phyloP scores from a whole-genome alignment of 2,888 invertebrate genomes.

The Petrolisthes cinctipes region DNA sequence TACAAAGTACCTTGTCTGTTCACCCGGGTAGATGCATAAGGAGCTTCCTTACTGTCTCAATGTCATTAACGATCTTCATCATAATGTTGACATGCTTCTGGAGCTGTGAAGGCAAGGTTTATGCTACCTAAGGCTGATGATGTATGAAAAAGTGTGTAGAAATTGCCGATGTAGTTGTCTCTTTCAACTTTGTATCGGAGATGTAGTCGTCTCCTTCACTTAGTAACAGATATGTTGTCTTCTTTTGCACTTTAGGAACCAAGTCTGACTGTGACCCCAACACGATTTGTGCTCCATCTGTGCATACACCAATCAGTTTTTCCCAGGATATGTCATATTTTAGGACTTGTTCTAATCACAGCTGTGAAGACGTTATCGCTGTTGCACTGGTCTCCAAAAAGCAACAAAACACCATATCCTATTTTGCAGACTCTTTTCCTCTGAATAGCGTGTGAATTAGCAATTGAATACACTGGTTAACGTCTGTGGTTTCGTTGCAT shows the following conservation, averaged over 20 bases:
- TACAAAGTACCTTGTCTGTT: too few species aligned
- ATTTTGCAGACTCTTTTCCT: neutral
- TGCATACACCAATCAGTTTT: neutral
- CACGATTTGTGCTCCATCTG: neutral
- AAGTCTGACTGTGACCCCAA: neutral
- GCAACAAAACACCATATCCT: too few species aligned
- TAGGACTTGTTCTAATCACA: neutral
- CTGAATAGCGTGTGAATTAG: neutral
- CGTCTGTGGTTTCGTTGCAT: neutral
- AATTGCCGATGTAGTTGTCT: too few species aligned
- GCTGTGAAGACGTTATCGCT: neutral
- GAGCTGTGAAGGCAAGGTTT: neutral
- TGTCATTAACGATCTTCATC: neutral
- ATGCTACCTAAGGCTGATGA: too few species aligned
- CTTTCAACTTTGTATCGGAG: too few species aligned
- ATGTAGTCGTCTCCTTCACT: too few species aligned
- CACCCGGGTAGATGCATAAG: too few species aligned
- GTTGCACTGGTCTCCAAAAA: too few species aligned
- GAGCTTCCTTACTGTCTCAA: too few species aligned
- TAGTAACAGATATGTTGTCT: too few species aligned
- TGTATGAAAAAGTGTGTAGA: neutral
- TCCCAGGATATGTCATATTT: neutral
- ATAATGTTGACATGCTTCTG: neutral
- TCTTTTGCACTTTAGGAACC: neutral
- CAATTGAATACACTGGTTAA: too few species aligned